These are phyloP conservation scores for Mystacides longicornis DNA, from an alignment of 2,888 invertebrate species.

Conservation along the genomic window DNA sequence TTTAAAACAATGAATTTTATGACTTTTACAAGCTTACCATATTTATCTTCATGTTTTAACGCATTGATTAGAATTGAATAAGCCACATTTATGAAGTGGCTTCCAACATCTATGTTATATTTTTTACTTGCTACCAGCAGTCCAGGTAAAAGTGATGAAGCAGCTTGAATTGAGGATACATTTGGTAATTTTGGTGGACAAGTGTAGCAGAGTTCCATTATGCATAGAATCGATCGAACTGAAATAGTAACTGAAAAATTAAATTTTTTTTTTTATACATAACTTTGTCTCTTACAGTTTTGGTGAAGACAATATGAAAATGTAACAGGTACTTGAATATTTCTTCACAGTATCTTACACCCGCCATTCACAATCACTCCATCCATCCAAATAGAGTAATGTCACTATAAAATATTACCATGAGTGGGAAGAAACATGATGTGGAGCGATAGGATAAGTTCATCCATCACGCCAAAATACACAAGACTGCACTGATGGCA, in stretches of 20 bases:
- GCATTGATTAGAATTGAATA: slow-evolving; percentile 15
- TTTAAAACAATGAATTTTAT: too few species aligned
- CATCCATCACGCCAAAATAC: too few species aligned
- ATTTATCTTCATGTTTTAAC: slow-evolving; percentile 18
- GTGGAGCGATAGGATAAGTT: too few species aligned
- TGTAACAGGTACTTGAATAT: too few species aligned
- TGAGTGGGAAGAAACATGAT: too few species aligned
- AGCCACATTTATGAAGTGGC: slow-evolving; percentile 12
- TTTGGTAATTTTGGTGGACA: slow-evolving; percentile 10
- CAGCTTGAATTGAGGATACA: slow-evolving; percentile 6
- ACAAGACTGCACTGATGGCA: too few species aligned
- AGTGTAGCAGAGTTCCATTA: slow-evolving; percentile 19
- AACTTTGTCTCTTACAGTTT: too few species aligned
- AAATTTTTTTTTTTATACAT: background rate
- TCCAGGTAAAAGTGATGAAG: slow-evolving; percentile 11
- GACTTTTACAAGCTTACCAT: slow-evolving; percentile 15
- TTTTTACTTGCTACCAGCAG: slow-evolving; percentile 7
- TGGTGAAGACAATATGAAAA: too few species aligned
- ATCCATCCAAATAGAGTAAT: too few species aligned
- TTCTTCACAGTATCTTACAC: too few species aligned
- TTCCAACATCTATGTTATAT: slow-evolving; percentile 1
- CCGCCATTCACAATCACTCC: too few species aligned
- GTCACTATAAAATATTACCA: too few species aligned
- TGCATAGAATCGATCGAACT: slow-evolving; percentile 14
- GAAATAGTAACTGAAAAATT: background rate